Percentiles rank a stretch among this genome's conserved stretches.
phyloP scores from a whole-genome alignment of 2,888 invertebrate species.

The Leptinotarsa peninsularis region DNA sequence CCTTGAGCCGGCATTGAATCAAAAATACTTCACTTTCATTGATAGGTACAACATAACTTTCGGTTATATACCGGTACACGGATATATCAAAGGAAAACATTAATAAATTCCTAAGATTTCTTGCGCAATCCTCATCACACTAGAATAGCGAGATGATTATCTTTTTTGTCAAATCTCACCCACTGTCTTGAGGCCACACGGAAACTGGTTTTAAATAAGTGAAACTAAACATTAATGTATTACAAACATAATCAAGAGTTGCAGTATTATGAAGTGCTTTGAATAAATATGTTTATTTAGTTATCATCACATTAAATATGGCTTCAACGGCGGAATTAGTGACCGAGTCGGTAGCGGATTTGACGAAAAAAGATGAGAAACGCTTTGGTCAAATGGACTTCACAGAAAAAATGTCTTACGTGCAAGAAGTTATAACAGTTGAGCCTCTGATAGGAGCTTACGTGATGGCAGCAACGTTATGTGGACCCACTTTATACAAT shows the following conservation, averaged over 20 bases:
- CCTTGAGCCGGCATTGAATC: too few species aligned
- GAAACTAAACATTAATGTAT: conserved; percentile 14
- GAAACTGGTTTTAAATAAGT: conserved; percentile 32
- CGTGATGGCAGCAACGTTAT: conserved; percentile 57
- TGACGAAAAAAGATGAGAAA: conserved; percentile 46
- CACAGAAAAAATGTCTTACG: conserved; percentile 48
- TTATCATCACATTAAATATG: conserved; percentile 46
- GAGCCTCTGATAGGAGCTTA: conserved; percentile 62
- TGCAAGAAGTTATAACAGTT: conserved; percentile 60
- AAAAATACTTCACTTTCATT: too few species aligned
- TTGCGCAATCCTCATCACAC: conserved; percentile 12
- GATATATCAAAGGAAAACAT: not conserved
- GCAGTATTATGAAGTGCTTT: conserved; percentile 21
- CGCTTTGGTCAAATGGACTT: conserved; percentile 49
- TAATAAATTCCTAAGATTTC: not conserved
- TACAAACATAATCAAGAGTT: conserved; percentile 14
- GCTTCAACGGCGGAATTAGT: conserved; percentile 58
- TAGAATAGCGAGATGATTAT: conserved; percentile 16
- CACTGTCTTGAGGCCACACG: conserved; percentile 26
- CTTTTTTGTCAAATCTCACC: conserved; percentile 16
- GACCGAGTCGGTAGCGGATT: conserved; percentile 53
- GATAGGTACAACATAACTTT: too few species aligned
- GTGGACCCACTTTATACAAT: conserved; percentile 67
- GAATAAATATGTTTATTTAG: conserved; percentile 14
- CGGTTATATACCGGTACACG: not conserved